These are phyloP conservation scores for Pomatorhinus ruficollis DNA, from an alignment of 2,113 vertebrate genomes.

Conservation along the genomic window DNA sequence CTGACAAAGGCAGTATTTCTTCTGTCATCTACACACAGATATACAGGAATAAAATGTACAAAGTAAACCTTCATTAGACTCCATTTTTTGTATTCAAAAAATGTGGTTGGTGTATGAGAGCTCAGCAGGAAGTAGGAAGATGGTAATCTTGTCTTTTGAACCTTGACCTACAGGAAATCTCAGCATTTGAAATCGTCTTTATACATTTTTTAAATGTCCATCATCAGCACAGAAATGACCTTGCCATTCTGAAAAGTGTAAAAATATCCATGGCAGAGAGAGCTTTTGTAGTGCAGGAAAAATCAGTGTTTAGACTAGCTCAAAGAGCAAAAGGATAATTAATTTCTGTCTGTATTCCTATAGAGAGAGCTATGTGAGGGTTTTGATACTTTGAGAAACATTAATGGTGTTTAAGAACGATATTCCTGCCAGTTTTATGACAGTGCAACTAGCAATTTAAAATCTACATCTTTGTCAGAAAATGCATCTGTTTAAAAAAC, in stretches of 20 bases:
- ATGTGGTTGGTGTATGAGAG: neutral
- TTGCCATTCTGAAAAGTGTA: neutral
- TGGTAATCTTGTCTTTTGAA: neutral
- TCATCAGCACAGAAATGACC: neutral
- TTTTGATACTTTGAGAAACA: neutral
- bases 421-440: neutral
- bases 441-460: neutral
- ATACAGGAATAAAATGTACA: neutral
- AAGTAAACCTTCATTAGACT: neutral
- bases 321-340: neutral
- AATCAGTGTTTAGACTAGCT: neutral
- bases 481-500: neutral
- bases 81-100: neutral
- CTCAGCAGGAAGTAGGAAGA: neutral
- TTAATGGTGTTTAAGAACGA: neutral
- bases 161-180: neutral
- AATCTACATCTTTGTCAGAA: neutral
- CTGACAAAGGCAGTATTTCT: neutral
- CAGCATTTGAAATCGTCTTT: neutral
- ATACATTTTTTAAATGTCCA: neutral
- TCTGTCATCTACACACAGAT: neutral
- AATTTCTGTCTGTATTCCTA: neutral
- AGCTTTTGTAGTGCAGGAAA: neutral
- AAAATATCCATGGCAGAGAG: neutral
- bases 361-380: rapidly evolving